phyloP scores from a whole-genome alignment of 2,113 vertebrate species.

The Sapayoa aenigma region DNA sequence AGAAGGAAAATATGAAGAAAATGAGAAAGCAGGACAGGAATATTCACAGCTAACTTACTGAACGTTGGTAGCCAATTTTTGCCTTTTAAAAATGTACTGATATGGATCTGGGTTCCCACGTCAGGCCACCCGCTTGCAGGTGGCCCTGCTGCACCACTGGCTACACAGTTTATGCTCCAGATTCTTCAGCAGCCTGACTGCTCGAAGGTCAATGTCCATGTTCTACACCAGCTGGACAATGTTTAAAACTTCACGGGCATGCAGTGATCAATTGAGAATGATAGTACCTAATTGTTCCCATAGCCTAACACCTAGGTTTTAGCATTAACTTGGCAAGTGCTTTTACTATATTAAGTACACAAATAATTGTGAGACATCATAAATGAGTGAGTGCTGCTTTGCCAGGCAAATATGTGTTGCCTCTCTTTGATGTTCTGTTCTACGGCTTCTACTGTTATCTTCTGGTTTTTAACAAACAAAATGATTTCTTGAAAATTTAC shows the following conservation, averaged over 20 bases:
- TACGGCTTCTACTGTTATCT: background rate
- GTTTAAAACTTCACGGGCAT: background rate
- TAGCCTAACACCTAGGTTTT: background rate
- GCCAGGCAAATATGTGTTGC: background rate
- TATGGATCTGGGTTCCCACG: rapidly evolving
- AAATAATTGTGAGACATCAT: background rate
- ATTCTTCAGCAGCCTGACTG: background rate
- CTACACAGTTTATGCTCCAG: rapidly evolving
- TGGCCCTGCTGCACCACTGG: background rate
- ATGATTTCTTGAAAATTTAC: background rate
- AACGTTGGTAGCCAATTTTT: background rate
- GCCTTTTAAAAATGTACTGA: background rate
- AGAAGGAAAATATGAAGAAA: background rate
- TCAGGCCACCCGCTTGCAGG: background rate
- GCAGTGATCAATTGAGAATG: background rate
- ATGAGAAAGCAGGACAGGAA: background rate
- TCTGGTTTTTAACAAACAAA: background rate
- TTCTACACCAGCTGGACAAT: background rate
- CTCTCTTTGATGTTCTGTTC: background rate
- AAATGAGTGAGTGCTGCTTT: background rate
- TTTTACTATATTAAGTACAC: background rate
- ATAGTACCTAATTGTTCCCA: background rate
- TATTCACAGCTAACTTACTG: background rate
- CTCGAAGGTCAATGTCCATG: rapidly evolving
- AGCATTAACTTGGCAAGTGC: background rate